Base-by-base conservation (phyloP, 2,888 invertebrate species). In the Limenitis arthemis region DNA sequence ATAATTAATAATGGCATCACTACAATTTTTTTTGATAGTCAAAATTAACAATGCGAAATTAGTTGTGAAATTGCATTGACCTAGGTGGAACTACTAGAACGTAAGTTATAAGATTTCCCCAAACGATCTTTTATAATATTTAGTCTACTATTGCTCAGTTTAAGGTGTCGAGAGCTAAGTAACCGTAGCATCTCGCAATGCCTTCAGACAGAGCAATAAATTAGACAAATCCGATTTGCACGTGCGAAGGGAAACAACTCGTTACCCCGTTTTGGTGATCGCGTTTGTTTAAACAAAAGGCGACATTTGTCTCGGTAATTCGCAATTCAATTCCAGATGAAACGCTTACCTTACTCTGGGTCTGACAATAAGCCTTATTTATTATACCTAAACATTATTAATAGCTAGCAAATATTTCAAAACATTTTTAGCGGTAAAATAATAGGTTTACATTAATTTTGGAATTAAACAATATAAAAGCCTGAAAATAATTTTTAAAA, bases 201-300 rank as follows among this genome's bases (percentile, higher is more conserved):
- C 73, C 70, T 73, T 66, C 62, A 72, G 73, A 75, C 74, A 73
- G 67, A 71, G 77, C 76, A 77, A 84, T 85, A 85, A 85, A 85
- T 85, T 85, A 82, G 73, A 81, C 79, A 81, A 84, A 85, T 82
- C 84, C 77, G 81, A 85, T 85, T 82, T 81, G 75, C 80, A 79
- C 83, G 80, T 79, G 75, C 75, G 68, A 67, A 70, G 65, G 70
- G 72, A 62, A 66, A 67, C 61, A 69, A 72, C 70, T 73, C 73
- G 69, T 67, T 72, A 68, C 70, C 63, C 63, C 62, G 65, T 70
- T 72, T 72, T 64, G 64, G 70, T 69, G 73, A 76, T 74, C 69
- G 67, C 64, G 60, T 64, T 69, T 77, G 72, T 77, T 76, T 77
- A 76, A 69, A 76, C 73, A 71, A 75, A 72, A 70, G 66, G 65